These are phyloP conservation scores for Rhegmatorhina hoffmannsi DNA, from an alignment of 2,113 vertebrate genomes.

Conservation along the genomic window DNA sequence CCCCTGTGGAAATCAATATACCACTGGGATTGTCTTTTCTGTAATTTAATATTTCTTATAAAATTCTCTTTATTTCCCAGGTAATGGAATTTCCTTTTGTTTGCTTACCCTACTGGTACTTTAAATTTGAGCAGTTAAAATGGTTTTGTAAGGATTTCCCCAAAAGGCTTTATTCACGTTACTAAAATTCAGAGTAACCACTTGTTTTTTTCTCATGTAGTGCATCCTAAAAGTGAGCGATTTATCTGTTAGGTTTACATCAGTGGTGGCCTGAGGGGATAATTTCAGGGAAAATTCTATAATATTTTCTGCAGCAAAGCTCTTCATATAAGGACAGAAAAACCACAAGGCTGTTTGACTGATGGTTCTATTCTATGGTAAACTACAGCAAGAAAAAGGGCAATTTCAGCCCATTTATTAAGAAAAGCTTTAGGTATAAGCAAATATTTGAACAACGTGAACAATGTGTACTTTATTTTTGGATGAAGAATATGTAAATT, in stretches of 20 bases:
- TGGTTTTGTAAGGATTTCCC: background rate
- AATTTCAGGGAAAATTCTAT: conserved; percentile 18
- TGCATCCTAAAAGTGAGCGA: background rate
- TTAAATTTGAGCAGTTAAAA: conserved; percentile 13
- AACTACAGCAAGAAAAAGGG: background rate
- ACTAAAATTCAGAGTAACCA: background rate
- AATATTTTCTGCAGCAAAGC: conserved; percentile 5
- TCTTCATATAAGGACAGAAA: conserved; percentile 19
- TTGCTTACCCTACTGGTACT: background rate
- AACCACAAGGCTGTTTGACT: background rate
- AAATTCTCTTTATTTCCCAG: background rate
- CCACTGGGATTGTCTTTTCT: background rate
- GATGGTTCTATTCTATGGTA: background rate
- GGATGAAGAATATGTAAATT: background rate
- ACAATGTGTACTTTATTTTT: background rate
- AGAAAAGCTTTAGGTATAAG: background rate
- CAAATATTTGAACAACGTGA: background rate
- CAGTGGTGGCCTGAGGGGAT: background rate
- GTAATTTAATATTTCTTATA: background rate
- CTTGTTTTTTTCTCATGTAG: background rate
- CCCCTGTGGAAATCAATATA: background rate
- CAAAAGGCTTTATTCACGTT: background rate
- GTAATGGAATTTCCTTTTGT: background rate
- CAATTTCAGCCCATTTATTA: background rate
- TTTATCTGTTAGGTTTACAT: conserved; percentile 27